Conservation (phyloP, 2,113 vertebrate genomes). For the Melanostigma gelatinosum region DNA sequence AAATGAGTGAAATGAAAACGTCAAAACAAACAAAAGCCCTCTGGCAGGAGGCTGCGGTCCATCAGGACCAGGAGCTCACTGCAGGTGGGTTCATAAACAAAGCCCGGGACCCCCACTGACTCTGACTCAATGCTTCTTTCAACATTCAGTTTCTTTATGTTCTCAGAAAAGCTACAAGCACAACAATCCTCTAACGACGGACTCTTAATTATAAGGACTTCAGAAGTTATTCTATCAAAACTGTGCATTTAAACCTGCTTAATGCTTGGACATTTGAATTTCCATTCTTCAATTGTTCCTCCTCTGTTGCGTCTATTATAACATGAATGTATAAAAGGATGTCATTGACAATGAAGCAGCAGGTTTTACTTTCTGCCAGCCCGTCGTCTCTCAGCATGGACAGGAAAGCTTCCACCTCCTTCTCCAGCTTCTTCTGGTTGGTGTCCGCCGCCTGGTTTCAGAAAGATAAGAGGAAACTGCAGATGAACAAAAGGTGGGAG, state of each 20-base stretch:
- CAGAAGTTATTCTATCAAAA: neutral
- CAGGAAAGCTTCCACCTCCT: conserved; percentile 87
- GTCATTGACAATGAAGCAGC: conserved; percentile 21
- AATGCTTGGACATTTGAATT: neutral
- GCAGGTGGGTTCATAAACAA: too few relatives aligned
- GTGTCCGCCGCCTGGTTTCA: conserved; percentile 86
- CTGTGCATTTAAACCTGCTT: conserved; percentile 9
- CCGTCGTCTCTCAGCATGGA: conserved; percentile 85
- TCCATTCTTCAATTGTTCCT: neutral
- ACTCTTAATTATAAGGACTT: conserved; percentile 23
- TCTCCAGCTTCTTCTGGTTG: conserved; percentile 88
- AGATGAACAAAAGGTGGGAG: conserved; percentile 16
- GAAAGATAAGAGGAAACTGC: conserved; percentile 14
- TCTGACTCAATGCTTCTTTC: too few relatives aligned
- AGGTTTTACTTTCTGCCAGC: conserved; percentile 86
- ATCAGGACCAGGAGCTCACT: too few relatives aligned
- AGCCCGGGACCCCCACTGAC: too few relatives aligned
- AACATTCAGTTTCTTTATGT: neutral
- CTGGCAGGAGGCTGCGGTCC: too few relatives aligned
- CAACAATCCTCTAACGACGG: neutral
- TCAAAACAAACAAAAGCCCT: too few relatives aligned
- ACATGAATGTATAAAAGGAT: neutral
- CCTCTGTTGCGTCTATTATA: neutral
- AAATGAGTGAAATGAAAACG: neutral
- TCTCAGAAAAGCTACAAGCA: neutral